phyloP scores from a whole-genome alignment of 1,140 invertebrate genomes.

The Centruroides vittatus region DNA sequence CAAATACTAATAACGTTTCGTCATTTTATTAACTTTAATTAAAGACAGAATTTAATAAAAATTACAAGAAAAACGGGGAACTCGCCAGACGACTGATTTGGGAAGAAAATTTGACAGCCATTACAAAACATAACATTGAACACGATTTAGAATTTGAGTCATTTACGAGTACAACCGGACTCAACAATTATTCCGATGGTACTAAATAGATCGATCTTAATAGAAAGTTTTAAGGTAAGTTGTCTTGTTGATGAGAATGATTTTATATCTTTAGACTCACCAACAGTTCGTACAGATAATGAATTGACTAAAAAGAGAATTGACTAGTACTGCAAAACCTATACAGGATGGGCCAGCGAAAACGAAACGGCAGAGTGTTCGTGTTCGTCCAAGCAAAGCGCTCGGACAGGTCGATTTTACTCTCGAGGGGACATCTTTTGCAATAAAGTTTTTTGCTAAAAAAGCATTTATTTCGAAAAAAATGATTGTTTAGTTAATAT shows the following conservation, averaged over 20 bases:
- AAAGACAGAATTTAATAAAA: conserved; percentile 6
- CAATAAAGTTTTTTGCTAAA: too few relatives aligned
- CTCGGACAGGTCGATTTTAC: too few relatives aligned
- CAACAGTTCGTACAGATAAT: conserved; percentile 18
- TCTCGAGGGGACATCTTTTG: too few relatives aligned
- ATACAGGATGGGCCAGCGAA: too few relatives aligned
- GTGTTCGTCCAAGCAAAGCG: too few relatives aligned
- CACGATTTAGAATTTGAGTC: conserved; percentile 19
- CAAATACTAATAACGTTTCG: too few relatives aligned
- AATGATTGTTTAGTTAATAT: too few relatives aligned
- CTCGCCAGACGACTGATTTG: conserved; percentile 11
- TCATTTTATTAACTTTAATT: not conserved
- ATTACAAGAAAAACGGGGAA: conserved; percentile 12
- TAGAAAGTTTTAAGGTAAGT: not conserved
- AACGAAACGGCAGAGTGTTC: too few relatives aligned
- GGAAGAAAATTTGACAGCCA: conserved; percentile 6
- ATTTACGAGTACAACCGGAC: conserved; percentile 25
- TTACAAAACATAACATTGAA: conserved; percentile 11
- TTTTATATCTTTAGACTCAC: conserved; percentile 11
- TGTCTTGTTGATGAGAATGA: too few relatives aligned
- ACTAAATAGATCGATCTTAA: not conserved
- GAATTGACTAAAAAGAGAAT: conserved; percentile 15
- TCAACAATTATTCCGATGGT: conserved; percentile 27
- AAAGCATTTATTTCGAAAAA: too few relatives aligned
- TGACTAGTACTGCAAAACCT: not conserved